Percentiles rank a stretch among this genome's conserved stretches.
Conservation (phyloP, 2,113 vertebrate species). For the Loxodonta africana region DNA sequence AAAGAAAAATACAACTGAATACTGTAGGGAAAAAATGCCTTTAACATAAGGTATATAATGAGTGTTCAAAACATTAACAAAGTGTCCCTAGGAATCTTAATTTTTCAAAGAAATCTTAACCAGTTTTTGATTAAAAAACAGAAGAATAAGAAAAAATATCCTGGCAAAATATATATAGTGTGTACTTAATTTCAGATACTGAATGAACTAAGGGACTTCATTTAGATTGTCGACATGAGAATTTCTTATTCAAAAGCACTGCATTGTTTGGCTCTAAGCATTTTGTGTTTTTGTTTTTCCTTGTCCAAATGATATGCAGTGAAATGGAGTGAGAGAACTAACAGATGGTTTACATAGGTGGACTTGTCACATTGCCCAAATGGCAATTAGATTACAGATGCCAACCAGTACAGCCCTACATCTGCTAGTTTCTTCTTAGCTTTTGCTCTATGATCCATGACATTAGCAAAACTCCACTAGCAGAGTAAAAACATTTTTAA, state of each 20-base stretch:
- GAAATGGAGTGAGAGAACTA: constrained; percentile 63
- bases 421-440: constrained; percentile 42
- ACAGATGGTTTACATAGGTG: constrained; percentile 75
- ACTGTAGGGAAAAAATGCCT: background rate
- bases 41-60: background rate
- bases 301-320: constrained; percentile 53
- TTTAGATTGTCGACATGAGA: background rate
- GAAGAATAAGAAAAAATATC: background rate
- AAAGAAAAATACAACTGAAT: background rate
- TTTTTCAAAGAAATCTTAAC: background rate
- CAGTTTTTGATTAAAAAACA: background rate
- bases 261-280: background rate
- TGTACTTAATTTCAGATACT: background rate
- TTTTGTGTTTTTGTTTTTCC: constrained; percentile 53
- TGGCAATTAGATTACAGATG: constrained; percentile 15
- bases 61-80: constrained; percentile 47
- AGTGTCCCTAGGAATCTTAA: background rate
- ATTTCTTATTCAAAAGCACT: background rate
- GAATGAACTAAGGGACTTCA: background rate
- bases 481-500: background rate
- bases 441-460: constrained; percentile 52
- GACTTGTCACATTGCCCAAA: constrained; percentile 64
- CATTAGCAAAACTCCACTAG: background rate
- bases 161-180: background rate
- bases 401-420: background rate